Percentiles rank a stretch among this genome's conserved stretches.
Evolutionary conservation across 1,140 invertebrate genomes (phyloP).

Genomic region (Diorhabda sublineata): DNA sequence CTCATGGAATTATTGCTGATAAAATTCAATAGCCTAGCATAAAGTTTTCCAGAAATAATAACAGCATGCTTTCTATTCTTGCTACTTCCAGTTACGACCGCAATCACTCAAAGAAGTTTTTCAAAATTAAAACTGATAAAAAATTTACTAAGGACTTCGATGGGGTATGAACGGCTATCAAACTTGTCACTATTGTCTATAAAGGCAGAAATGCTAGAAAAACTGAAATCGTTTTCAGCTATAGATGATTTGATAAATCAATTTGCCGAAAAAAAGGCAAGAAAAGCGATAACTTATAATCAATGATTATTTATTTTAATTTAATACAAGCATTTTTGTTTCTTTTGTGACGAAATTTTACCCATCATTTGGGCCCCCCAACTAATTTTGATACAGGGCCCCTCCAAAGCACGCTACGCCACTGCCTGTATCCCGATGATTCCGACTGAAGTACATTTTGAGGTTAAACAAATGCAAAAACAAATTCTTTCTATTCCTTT

Average conservation of each 20-base stretch:
- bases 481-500: no score
- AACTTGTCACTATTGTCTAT: neutral
- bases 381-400: no score
- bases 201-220: neutral
- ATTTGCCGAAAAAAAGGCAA: no score
- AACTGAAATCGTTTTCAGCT: neutral
- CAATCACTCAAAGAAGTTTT: slow-evolving; percentile 37
- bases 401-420: no score
- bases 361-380: no score
- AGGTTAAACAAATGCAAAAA: no score
- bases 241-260: neutral
- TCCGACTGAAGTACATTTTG: no score
- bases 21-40: slow-evolving; percentile 39
- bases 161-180: slow-evolving; percentile 31
- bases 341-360: no score
- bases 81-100: slow-evolving; percentile 39
- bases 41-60: slow-evolving; percentile 39
- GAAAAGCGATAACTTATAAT: no score
- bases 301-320: no score
- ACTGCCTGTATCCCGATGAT: no score
- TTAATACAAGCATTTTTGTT: no score
- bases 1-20: slow-evolving; percentile 33
- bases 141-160: slow-evolving; percentile 30
- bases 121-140: slow-evolving; percentile 38
- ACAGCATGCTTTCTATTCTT: slow-evolving; percentile 39